Evolutionary conservation across 64 coral and sea anemone genomes (phyloP), one percentile per base, ranked within the genome.

Genomic region (Cladopsammia gracilis): DNA sequence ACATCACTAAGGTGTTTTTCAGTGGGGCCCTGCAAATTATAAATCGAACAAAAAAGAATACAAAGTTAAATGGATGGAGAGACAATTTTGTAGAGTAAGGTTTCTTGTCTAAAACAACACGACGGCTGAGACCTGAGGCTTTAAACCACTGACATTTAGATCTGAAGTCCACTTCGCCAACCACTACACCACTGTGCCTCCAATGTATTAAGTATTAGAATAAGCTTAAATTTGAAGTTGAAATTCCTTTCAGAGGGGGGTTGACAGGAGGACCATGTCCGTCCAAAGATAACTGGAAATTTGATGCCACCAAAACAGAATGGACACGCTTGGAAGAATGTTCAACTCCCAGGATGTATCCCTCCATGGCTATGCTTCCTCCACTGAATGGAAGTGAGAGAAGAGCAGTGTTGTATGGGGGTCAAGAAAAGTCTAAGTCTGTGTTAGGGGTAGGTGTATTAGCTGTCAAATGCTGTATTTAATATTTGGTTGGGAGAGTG

Each of bases 351-450:
- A 67, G 96, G 61, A 62, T 78, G 25, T 98, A 98, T 73, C 78
- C 96, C 24, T 19, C 96, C 25, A 95, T 98, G 96, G 96, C 96
- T 6, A 93, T 98, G 93, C 82, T 98, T 7, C 96, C 96, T 18
- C 85, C 93, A 48, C 65, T 73, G 64, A 78, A 64, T 65, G 81
- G 86, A 18, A 70, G 50, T 47, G 92, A 24, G 25, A 77, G 93
- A 52, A 86, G 93, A 87, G 96, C 90, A 62, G 96, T 98, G 51
- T 88, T 98, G 14, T 98, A 98, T 83, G 96, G 90, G 45, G 96
- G 96, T 7, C 13, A 2, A 43, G 96, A 98, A 91, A 87, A 68
- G 5, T 76, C 70, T 52, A 86, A 58, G 69, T 98, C 96, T 71
- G 93, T 98, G 79, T 83, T 97, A 20, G 60, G 26, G 78, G 95